Evolutionary conservation across 2,888 invertebrate species (phyloP).

Genomic region (Dyspetes luteomarginatus): DNA sequence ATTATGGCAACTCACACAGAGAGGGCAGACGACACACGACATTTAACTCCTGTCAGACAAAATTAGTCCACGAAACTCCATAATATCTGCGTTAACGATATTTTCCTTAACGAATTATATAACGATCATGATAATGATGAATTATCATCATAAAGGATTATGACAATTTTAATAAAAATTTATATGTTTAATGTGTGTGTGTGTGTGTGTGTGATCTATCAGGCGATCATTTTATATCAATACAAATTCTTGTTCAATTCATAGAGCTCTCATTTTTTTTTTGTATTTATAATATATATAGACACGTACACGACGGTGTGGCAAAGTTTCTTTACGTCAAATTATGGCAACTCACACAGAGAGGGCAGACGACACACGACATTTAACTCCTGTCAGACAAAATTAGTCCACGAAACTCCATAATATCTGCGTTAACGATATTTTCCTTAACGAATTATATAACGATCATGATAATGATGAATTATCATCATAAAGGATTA

Average conservation of each 20-base stretch:
- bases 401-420: conserved; percentile 18
- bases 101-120: not conserved
- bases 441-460: not conserved
- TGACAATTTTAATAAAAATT: no score
- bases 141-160: no score
- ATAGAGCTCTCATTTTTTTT: no score
- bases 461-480: not conserved
- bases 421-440: not conserved
- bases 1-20: conserved; percentile 27
- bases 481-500: no score
- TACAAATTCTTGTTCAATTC: no score
- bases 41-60: conserved; percentile 15
- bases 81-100: not conserved
- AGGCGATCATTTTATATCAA: no score
- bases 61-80: conserved; percentile 18
- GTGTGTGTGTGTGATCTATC: no score
- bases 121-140: not conserved
- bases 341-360: conserved; percentile 27
- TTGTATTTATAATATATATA: conserved; percentile 8
- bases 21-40: conserved; percentile 49
- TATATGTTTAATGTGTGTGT: no score
- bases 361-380: conserved; percentile 49
- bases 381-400: conserved; percentile 15
- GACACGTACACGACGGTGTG: not conserved
- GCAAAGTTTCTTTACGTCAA: conserved; percentile 32